phyloP scores from a whole-genome alignment of 2,888 invertebrate genomes.

The Caenorhabditis sp. region DNA sequence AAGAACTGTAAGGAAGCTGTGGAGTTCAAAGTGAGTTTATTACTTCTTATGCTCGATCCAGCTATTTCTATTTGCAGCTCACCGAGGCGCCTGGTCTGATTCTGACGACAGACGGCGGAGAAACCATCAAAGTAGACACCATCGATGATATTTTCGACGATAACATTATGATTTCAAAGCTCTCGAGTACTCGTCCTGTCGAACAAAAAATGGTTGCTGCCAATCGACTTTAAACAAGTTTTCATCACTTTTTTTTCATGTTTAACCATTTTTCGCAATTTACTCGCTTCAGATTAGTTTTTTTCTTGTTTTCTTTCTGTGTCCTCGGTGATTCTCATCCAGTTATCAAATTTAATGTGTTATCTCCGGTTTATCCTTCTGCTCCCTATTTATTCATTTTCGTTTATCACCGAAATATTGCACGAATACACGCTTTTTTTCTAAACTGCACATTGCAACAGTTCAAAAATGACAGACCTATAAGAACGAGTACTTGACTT shows the following conservation, averaged over 20 bases:
- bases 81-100: slow-evolving; percentile 63
- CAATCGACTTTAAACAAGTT: slow-evolving; percentile 42
- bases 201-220: slow-evolving; percentile 39
- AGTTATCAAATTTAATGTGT: slow-evolving; percentile 18
- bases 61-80: slow-evolving; percentile 29
- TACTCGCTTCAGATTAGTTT: slow-evolving; percentile 37
- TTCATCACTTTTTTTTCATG: not conserved
- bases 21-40: slow-evolving; percentile 33
- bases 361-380: slow-evolving; percentile 11
- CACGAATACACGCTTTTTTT: slow-evolving; percentile 29
- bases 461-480: too few relatives aligned
- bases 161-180: slow-evolving; percentile 33
- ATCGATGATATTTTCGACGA: slow-evolving; percentile 49
- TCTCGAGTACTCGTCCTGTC: not conserved
- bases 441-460: not conserved
- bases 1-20: slow-evolving; percentile 61
- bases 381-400: slow-evolving; percentile 8
- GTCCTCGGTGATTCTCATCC: slow-evolving; percentile 14
- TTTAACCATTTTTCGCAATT: slow-evolving; percentile 27
- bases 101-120: slow-evolving; percentile 35
- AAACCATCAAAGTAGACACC: slow-evolving; percentile 39
- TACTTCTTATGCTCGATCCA: too few relatives aligned
- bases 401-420: slow-evolving; percentile 1
- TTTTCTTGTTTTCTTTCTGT: not conserved
- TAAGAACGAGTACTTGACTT: too few relatives aligned